phyloP scores from a whole-genome alignment of 1,140 invertebrate species.

The Proctacanthus coquilletti region DNA sequence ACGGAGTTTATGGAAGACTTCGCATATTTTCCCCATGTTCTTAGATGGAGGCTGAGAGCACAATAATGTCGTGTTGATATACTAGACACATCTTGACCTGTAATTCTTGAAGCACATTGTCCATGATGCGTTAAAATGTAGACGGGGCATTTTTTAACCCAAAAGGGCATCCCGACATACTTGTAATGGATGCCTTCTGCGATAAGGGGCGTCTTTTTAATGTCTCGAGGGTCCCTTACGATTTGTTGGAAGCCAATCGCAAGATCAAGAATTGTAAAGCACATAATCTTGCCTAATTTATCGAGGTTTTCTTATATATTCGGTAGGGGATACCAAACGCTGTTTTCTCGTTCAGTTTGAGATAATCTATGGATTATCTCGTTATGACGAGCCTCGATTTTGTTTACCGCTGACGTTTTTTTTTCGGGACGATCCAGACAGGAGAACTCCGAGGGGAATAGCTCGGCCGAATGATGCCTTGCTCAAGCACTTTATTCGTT shows the following conservation, averaged over 20 bases:
- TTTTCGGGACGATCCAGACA: constrained; percentile 13
- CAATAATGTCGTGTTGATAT: constrained; percentile 7
- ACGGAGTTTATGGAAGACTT: constrained; percentile 22
- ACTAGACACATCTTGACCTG: constrained; percentile 4
- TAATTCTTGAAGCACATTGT: not conserved
- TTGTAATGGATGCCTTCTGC: constrained; percentile 13
- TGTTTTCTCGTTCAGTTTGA: constrained; percentile 27
- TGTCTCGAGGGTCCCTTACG: constrained; percentile 15
- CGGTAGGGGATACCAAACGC: constrained; percentile 34
- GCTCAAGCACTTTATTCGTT: constrained; percentile 16
- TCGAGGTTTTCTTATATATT: constrained; percentile 31
- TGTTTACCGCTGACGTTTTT: too few relatives aligned
- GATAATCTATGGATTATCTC: constrained; percentile 28
- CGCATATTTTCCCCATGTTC: constrained; percentile 15
- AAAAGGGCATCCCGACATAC: constrained; percentile 11
- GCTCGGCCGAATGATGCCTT: constrained; percentile 10
- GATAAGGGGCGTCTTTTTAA: constrained; percentile 28
- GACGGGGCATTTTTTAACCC: constrained; percentile 12
- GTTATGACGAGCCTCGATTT: too few relatives aligned
- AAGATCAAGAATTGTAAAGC: constrained; percentile 30
- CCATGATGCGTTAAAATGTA: constrained; percentile 20
- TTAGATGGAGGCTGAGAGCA: constrained; percentile 9
- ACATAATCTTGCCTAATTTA: constrained; percentile 20
- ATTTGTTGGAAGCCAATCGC: constrained; percentile 34
- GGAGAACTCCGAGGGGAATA: constrained; percentile 9